These are phyloP conservation scores for Lasioglossum morio DNA, from an alignment of 2,888 invertebrate genomes.

Conservation along the genomic window DNA sequence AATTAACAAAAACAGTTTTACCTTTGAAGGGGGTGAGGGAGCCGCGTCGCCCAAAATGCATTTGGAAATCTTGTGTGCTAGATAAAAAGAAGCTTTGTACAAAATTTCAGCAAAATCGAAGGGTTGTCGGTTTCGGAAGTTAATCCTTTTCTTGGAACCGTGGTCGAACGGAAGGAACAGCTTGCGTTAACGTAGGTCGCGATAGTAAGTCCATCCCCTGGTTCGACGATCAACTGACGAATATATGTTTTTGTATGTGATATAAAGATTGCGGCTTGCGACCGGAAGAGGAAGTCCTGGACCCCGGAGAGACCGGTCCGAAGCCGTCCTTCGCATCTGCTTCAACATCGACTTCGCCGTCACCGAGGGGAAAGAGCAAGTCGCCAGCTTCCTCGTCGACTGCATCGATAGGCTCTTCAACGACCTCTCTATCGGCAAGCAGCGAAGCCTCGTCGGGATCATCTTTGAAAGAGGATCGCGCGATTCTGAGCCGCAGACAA, in stretches of 20 bases:
- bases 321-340: too few species aligned
- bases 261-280: conserved; percentile 81
- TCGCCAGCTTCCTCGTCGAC: neutral
- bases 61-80: too few species aligned
- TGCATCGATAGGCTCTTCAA: neutral
- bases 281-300: conserved; percentile 85
- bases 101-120: too few species aligned
- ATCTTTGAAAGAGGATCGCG: conserved; percentile 79
- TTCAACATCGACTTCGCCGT: neutral
- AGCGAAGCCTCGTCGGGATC: neutral
- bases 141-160: neutral
- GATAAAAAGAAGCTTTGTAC: too few species aligned
- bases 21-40: too few species aligned
- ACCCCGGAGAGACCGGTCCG: conserved; percentile 79
- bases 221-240: conserved; percentile 68
- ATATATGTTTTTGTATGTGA: conserved; percentile 80
- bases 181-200: conserved; percentile 41
- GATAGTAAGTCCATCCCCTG: conserved; percentile 32
- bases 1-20: too few species aligned
- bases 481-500: conserved; percentile 86
- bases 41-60: too few species aligned
- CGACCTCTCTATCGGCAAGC: neutral
- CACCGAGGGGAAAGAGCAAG: neutral
- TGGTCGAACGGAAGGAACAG: neutral
- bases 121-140: too few species aligned